A percentile compares a stretch with the other conserved stretches of the same genome.
phyloP scores from a whole-genome alignment of 2,888 invertebrate species.

The Drosophila robusta region DNA sequence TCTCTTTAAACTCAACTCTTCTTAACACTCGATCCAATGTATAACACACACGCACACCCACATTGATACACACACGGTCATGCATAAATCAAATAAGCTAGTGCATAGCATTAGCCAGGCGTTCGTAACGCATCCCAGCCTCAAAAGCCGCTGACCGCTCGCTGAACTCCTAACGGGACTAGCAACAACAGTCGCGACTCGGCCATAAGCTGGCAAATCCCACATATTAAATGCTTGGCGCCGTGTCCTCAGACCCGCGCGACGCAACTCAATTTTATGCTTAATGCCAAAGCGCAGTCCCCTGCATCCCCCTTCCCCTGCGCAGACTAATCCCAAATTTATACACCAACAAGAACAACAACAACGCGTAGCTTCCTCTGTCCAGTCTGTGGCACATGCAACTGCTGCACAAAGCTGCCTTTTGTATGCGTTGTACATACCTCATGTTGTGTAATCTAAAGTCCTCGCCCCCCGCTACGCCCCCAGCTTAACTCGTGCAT shows the following conservation, averaged over 20 bases:
- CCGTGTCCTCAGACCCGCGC: constrained; percentile 17
- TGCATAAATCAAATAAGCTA: constrained; percentile 40
- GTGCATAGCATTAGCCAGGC: constrained; percentile 30
- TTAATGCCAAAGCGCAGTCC: constrained; percentile 41
- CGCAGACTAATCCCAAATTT: constrained; percentile 55
- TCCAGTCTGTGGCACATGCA: constrained; percentile 27
- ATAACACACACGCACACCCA: neutral
- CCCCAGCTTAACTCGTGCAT: constrained; percentile 44
- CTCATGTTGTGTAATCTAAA: constrained; percentile 35
- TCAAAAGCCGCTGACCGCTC: constrained; percentile 31
- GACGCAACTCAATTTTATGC: constrained; percentile 61
- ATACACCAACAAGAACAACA: constrained; percentile 31
- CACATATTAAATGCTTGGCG: constrained; percentile 65
- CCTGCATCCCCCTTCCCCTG: neutral
- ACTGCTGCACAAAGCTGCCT: constrained; percentile 32
- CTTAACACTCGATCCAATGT: neutral
- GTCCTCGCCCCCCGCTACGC: constrained; percentile 6
- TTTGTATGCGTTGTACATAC: constrained; percentile 24
- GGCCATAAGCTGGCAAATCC: constrained; percentile 53
- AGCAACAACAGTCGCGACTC: constrained; percentile 30
- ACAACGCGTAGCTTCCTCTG: constrained; percentile 14
- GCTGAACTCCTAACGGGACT: constrained; percentile 18
- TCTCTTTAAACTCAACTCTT: constrained; percentile 2
- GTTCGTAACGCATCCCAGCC: constrained; percentile 27
- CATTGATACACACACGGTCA: neutral